These are phyloP conservation scores for Saccopteryx leptura DNA, from an alignment of 2,113 vertebrate species.

Conservation along the genomic window DNA sequence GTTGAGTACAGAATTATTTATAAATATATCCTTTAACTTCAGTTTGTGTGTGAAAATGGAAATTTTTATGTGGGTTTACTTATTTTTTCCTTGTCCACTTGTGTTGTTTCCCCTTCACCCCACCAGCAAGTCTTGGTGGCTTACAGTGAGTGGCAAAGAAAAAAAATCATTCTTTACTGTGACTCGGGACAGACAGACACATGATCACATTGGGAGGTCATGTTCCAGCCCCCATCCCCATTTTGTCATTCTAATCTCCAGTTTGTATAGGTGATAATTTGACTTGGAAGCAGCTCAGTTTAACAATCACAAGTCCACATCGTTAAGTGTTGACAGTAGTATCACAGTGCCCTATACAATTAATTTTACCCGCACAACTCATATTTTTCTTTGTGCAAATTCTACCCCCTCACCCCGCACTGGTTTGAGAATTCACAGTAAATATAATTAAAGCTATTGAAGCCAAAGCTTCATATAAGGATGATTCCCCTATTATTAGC, in stretches of 20 bases:
- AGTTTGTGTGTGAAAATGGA: background rate
- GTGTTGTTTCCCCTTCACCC: background rate
- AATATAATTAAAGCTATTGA: constrained; percentile 68
- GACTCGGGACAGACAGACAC: background rate
- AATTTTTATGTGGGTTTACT: background rate
- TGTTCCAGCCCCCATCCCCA: background rate
- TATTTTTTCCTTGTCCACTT: background rate
- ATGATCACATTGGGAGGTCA: background rate
- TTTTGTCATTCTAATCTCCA: background rate
- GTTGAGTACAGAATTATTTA: constrained; percentile 28
- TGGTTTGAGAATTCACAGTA: constrained; percentile 69
- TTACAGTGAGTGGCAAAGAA: background rate
- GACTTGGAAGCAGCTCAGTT: background rate
- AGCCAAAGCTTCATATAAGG: constrained; percentile 34
- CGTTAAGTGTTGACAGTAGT: background rate
- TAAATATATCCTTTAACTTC: background rate
- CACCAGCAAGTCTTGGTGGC: background rate
- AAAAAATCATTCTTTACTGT: background rate
- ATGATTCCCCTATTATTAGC: constrained; percentile 67
- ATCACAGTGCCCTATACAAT: constrained; percentile 21
- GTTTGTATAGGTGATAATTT: constrained; percentile 10
- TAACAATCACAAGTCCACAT: background rate
- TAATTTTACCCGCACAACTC: constrained; percentile 62
- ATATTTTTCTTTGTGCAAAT: constrained; percentile 65
- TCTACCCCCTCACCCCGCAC: constrained; percentile 36